A percentile compares a stretch with the other conserved stretches of the same genome.
phyloP scores from a whole-genome alignment of 2,797 vertebrate species.

The Oryzias sinensis region DNA sequence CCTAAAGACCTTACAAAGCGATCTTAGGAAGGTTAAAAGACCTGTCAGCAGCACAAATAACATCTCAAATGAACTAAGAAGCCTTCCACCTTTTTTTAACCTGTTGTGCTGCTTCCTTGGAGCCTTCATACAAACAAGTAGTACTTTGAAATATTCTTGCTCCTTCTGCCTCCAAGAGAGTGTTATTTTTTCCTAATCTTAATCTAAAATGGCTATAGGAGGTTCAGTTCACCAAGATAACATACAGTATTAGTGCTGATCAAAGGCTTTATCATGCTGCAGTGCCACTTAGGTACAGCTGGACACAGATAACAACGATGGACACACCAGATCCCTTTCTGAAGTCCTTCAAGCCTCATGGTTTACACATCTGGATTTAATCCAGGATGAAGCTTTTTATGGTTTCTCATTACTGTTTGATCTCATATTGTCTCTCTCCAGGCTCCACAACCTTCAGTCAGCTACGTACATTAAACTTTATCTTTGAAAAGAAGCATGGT shows the following conservation, averaged over 20 bases:
- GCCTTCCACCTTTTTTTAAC: conserved; percentile 43
- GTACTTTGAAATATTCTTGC: conserved; percentile 58
- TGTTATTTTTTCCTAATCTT: conserved; percentile 61
- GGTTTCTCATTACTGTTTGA: too few relatives aligned
- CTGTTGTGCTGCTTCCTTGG: conserved; percentile 49
- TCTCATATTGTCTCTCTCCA: too few relatives aligned
- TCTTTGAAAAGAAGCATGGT: conserved; percentile 48
- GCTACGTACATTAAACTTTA: conserved; percentile 62
- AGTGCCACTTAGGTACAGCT: not conserved
- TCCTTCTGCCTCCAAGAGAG: conserved; percentile 61
- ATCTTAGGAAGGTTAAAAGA: conserved; percentile 74
- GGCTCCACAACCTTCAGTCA: conserved; percentile 43
- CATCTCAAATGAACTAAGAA: conserved; percentile 53
- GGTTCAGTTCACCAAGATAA: conserved; percentile 48
- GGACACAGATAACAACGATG: too few relatives aligned
- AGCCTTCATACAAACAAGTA: conserved; percentile 62
- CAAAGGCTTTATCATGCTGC: too few relatives aligned
- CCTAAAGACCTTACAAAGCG: conserved; percentile 69
- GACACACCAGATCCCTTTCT: conserved; percentile 6
- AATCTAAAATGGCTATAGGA: conserved; percentile 69
- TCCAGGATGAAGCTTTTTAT: conserved; percentile 48
- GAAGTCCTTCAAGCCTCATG: conserved; percentile 15
- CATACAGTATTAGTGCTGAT: conserved; percentile 25
- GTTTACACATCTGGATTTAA: conserved; percentile 42
- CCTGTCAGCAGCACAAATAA: conserved; percentile 75